Evolutionary conservation across 2,888 invertebrate species (phyloP), one percentile per base, ranked within the genome.

Genomic region (Diploptera punctata): DNA sequence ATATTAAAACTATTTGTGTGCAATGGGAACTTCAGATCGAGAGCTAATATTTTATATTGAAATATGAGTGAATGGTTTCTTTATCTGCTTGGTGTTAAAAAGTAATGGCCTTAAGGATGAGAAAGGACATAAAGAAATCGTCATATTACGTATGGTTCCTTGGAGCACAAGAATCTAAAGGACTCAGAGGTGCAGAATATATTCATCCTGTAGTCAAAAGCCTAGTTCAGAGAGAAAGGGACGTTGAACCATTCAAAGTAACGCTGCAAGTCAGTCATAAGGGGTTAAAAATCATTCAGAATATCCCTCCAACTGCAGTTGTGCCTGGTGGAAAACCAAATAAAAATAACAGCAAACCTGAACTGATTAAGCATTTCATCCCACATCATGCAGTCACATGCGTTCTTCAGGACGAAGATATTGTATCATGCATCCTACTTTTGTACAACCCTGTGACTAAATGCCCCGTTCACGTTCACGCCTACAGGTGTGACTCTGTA

Each of bases 401-500:
- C 81, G 94, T 94, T 19, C 91, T 93, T 78, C 95, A 95, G 76
- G 92, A 94, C 73, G 94, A 94, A 70, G 98, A 99, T 81, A 91
- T 98, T 52, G 97, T 98, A 57, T 95, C 97, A 1, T 95, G 95
- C 78, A 96, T 98, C 71, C 88, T 98, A 76, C 86, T 98, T 61
- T 89, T 98, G 0, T 97, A 95, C 82, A 98, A 98, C 85, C 97
- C 98, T 0, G 91, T 95, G 71, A 97, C 97, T 9, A 93, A 94
- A 77, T 95, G 96, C 81, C 97, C 97, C 0, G 91, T 98, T 29
- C 98, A 98, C 81, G 96, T 97, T 2, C 98, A 99, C 82, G 97
- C 96, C 69, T 98, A 90, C 81, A 43, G 75, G 2, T 97, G 95
- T 82, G 98, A 98, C 83, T 95, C 95, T 10, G 91, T 95, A 76